phyloP scores from a whole-genome alignment of 2,888 invertebrate species.

The Pachymerium ferrugineum region DNA sequence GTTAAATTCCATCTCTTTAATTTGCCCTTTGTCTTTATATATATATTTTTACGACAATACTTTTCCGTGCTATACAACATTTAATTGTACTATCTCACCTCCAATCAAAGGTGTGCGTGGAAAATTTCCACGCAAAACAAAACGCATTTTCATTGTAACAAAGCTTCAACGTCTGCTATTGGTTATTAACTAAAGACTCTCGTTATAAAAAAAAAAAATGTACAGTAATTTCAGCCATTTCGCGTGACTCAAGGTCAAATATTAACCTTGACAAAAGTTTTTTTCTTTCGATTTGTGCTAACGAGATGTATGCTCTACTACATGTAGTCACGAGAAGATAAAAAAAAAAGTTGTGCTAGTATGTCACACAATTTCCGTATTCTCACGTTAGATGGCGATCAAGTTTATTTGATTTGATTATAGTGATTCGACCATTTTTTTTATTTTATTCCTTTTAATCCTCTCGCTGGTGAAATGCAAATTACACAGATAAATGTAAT shows the following conservation, averaged over 20 bases:
- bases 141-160: no score
- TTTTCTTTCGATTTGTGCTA: no score
- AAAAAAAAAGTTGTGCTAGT: background rate
- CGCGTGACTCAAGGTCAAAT: background rate
- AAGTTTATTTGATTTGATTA: background rate
- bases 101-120: no score
- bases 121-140: no score
- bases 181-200: background rate
- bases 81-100: no score
- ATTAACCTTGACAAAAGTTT: background rate
- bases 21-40: background rate
- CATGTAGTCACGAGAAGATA: background rate
- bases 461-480: background rate
- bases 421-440: background rate
- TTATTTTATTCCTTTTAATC: background rate
- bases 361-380: background rate
- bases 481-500: background rate
- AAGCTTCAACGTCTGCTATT: no score
- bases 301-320: no score
- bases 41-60: no score
- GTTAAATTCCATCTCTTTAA: background rate
- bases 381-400: background rate
- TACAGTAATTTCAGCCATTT: no score
- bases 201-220: background rate
- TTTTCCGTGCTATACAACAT: no score